Evolutionary conservation across 2,113 vertebrate species (phyloP).

Genomic region (Zootoca vivipara): DNA sequence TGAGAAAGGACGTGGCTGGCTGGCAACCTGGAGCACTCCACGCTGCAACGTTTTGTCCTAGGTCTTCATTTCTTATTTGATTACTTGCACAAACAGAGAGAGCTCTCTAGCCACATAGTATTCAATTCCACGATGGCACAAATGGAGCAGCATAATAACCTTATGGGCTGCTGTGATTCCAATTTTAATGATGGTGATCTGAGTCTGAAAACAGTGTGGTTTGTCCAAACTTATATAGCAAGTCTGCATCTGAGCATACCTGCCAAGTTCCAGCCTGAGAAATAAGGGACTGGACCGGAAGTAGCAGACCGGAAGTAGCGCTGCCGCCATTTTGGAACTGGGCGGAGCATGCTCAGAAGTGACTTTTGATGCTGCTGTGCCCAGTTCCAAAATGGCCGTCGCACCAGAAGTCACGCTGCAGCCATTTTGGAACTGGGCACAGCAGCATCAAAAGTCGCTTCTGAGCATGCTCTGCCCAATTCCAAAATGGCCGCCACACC

Average conservation of each 20-base stretch:
- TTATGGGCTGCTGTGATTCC: not conserved
- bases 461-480: no score
- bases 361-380: no score
- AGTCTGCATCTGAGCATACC: not conserved
- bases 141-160: not conserved
- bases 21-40: not conserved
- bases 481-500: no score
- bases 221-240: not conserved
- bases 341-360: no score
- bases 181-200: not conserved
- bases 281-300: no score
- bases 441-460: no score
- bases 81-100: conserved; percentile 39
- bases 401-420: no score
- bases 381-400: no score
- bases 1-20: not conserved
- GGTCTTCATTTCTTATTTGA: conserved; percentile 15
- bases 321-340: no score
- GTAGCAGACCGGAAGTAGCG: no score
- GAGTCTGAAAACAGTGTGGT: not conserved
- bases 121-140: conserved; percentile 38
- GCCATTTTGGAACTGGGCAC: no score
- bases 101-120: conserved; percentile 39
- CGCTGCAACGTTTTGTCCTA: not conserved
- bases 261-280: no score